Base-by-base conservation (phyloP, 2,113 vertebrate genomes). In the Chamaetylas fuelleborni region DNA sequence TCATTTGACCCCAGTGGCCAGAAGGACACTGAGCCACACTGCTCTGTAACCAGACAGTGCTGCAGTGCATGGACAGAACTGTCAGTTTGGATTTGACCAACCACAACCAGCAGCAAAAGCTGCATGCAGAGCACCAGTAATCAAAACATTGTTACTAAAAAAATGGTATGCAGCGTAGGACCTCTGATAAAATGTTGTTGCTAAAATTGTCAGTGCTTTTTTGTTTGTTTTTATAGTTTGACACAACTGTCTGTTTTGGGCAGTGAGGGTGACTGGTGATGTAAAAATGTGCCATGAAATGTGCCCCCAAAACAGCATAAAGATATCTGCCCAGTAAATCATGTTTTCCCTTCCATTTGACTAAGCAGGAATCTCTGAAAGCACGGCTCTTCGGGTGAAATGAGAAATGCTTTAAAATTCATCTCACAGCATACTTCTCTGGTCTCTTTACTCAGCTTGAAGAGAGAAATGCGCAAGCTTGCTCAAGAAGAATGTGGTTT, bases 401-500 rank as follows among this genome's bases (percentile, higher is more conserved):
- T 45, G 45, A 76, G 71, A 81, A 87, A 65, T 62, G 29, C 54
- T 92, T 73, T 81, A 81, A 54, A 57, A 73, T 2, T 2, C 56
- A 43, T 66, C 36, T 95, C 88, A 94, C 86, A 77, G 80, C 64
- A 5, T 70, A 34, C 43, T 90, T 88, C 31, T 92, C 93, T 92
- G 86, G 26, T 90, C 79, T 90, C 81, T 82, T 93, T 86, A 61
- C 74, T 77, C 77, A 99, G 99, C 94, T 97, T 99, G 97, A 99
- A 99, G 97, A 98, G 99, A 79, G 99, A 99, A 96, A 99, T 99
- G 97, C 98, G 98, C 83, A 99, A 99, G 96, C 98, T 99, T 42
- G 99, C 99, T 19, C 99, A 99, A 98, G 99, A 99, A 78, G 99
- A 99, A 65, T 99, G 99, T 78, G 98, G 99, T 65, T 99, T 99